phyloP scores from a whole-genome alignment of 1,140 invertebrate species.

The Harlomillsia oculata region DNA sequence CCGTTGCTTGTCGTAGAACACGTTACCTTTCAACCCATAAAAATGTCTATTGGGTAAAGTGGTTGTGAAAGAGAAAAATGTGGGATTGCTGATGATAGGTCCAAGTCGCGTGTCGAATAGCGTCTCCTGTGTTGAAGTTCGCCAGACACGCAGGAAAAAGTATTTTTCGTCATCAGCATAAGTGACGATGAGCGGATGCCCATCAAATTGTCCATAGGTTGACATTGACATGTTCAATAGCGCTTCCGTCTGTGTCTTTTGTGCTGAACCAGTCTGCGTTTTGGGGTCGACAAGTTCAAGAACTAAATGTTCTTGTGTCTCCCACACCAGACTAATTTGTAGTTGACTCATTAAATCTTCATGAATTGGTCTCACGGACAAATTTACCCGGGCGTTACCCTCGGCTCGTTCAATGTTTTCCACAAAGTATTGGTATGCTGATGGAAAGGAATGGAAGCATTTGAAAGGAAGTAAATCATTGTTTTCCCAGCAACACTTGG shows the following conservation, averaged over 20 bases:
- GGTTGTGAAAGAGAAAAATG: conserved; percentile 19
- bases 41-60: conserved; percentile 20
- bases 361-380: conserved; percentile 4
- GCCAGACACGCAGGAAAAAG: conserved; percentile 10
- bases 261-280: background rate
- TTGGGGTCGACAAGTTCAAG: conserved; percentile 9
- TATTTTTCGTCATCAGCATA: background rate
- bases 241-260: background rate
- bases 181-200: background rate
- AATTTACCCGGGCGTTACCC: too few relatives aligned
- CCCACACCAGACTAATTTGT: background rate
- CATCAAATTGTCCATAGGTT: background rate
- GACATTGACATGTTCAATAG: background rate
- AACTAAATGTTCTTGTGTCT: background rate
- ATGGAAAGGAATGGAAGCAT: conserved; percentile 30
- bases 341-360: background rate
- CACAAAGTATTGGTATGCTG: conserved; percentile 23
- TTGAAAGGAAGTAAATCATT: conserved; percentile 9
- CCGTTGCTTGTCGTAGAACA: background rate
- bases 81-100: conserved; percentile 7
- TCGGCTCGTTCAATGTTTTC: background rate
- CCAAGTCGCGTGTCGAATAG: conserved; percentile 31
- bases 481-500: conserved; percentile 22
- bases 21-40: conserved; percentile 28
- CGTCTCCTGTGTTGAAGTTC: background rate